These are phyloP conservation scores for Hestina assimilis DNA, from an alignment of 1,140 invertebrate genomes.

Conservation along the genomic window DNA sequence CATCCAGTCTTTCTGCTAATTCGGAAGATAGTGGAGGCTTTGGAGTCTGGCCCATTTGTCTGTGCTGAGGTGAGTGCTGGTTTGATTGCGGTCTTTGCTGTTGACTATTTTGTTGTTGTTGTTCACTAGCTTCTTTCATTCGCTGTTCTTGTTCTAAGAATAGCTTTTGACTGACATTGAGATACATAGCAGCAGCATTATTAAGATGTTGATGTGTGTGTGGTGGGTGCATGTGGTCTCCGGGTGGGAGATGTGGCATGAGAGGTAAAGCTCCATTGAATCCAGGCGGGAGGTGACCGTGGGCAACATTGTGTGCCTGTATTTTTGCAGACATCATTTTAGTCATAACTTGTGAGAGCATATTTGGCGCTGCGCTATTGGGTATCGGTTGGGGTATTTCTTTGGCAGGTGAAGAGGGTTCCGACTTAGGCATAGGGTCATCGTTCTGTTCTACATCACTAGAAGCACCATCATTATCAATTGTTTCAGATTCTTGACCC, in stretches of 20 bases:
- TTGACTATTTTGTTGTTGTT: slow-evolving; percentile 74
- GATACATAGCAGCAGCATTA: slow-evolving; percentile 86
- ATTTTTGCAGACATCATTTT: slow-evolving; percentile 84
- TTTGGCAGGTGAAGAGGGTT: slow-evolving; percentile 80
- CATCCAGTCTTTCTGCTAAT: slow-evolving; percentile 82
- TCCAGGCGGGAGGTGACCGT: slow-evolving; percentile 77
- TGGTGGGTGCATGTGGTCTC: slow-evolving; percentile 75
- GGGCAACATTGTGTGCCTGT: slow-evolving; percentile 76
- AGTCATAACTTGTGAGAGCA: slow-evolving; percentile 84
- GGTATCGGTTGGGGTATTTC: slow-evolving; percentile 78
- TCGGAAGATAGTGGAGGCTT: slow-evolving; percentile 79
- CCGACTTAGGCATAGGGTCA: slow-evolving; percentile 76
- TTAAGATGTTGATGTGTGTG: slow-evolving; percentile 81
- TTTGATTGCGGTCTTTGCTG: slow-evolving; percentile 76
- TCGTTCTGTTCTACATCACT: slow-evolving; percentile 83
- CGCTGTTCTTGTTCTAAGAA: slow-evolving; percentile 88
- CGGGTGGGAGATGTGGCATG: slow-evolving; percentile 79
- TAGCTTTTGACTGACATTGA: slow-evolving; percentile 85
- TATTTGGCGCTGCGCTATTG: slow-evolving; percentile 76
- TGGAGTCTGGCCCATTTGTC: slow-evolving; percentile 67
- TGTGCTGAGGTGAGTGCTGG: slow-evolving; percentile 79
- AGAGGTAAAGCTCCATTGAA: slow-evolving; percentile 79
- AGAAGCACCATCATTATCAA: slow-evolving; percentile 85
- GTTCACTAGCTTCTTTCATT: slow-evolving; percentile 83
- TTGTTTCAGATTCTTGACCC: slow-evolving; percentile 87